A percentile compares a stretch with the other conserved stretches of the same genome.
Conservation (phyloP, 2,888 invertebrate genomes). For the Erannis defoliaria region DNA sequence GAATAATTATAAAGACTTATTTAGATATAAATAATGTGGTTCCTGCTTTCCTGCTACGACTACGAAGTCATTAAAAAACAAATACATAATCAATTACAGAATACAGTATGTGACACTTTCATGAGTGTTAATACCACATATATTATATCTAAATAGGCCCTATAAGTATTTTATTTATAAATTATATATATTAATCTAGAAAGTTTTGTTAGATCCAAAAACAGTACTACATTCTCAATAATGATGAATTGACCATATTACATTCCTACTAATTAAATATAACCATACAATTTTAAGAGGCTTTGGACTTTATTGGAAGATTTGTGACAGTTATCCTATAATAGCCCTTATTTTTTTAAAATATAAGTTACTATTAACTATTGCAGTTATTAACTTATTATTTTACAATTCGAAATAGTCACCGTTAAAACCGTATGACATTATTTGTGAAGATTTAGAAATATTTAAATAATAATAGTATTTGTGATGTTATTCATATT, state of each 20-base stretch:
- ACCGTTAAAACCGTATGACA: constrained; percentile 47
- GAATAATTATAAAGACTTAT: constrained; percentile 1
- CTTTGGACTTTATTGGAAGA: constrained; percentile 20
- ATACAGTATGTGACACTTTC: too few relatives aligned
- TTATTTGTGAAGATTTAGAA: constrained; percentile 11
- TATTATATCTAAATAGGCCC: neutral
- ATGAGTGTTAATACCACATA: neutral
- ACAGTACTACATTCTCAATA: constrained; percentile 4
- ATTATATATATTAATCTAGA: neutral
- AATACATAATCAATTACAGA: too few relatives aligned
- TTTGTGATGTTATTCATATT: constrained; percentile 54
- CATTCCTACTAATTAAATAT: neutral
- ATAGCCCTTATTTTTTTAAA: constrained; percentile 9
- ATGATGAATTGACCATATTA: constrained; percentile 11
- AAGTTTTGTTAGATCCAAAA: neutral
- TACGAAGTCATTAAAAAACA: too few relatives aligned
- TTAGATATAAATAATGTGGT: too few relatives aligned
- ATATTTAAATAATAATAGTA: constrained; percentile 42
- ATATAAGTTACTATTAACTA: constrained; percentile 15
- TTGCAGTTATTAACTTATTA: constrained; percentile 3
- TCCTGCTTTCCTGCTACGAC: neutral
- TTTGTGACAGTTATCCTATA: constrained; percentile 14
- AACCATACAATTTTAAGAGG: neutral
- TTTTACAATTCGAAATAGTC: constrained; percentile 8
- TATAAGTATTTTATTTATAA: neutral